phyloP scores from a whole-genome alignment of 2,888 invertebrate genomes.

The Macropis europaea region DNA sequence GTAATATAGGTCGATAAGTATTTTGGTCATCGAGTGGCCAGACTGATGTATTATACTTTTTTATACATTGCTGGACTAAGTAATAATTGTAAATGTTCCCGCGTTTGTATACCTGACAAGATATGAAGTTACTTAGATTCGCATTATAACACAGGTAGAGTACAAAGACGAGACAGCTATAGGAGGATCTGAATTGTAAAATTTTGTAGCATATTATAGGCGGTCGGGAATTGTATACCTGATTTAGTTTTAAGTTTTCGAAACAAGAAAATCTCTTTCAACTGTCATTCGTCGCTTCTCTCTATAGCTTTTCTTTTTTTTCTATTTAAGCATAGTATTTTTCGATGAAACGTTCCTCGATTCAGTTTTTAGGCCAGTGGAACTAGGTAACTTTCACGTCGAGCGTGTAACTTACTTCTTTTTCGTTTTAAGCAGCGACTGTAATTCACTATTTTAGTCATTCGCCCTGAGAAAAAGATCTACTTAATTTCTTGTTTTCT shows the following conservation, averaged over 20 bases:
- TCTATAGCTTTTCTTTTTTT: constrained; percentile 25
- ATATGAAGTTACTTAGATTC: constrained; percentile 66
- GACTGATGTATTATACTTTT: constrained; percentile 78
- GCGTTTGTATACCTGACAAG: constrained; percentile 71
- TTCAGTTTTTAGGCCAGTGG: constrained; percentile 62
- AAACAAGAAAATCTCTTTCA: background rate
- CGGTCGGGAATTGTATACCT: constrained; percentile 65
- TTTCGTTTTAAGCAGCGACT: constrained; percentile 7
- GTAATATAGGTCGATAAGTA: constrained; percentile 56
- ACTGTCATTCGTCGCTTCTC: constrained; percentile 44
- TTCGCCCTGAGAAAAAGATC: background rate
- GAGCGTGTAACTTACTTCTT: constrained; percentile 42
- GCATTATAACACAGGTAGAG: constrained; percentile 66
- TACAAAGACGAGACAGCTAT: constrained; percentile 69
- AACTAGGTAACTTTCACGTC: constrained; percentile 47
- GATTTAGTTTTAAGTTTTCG: constrained; percentile 58
- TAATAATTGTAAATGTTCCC: constrained; percentile 71
- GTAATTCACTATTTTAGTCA: constrained; percentile 28
- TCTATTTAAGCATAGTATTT: constrained; percentile 50
- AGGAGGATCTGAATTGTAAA: constrained; percentile 69
- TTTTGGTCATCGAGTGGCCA: constrained; percentile 68
- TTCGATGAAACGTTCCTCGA: constrained; percentile 41
- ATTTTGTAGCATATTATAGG: constrained; percentile 70
- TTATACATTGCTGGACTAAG: constrained; percentile 75
- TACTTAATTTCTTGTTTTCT: constrained; percentile 20